Evolutionary conservation across 92 coral and sea anemone genomes (phyloP), one percentile per base, ranked within the genome.

Genomic region (Muricea muricata): DNA sequence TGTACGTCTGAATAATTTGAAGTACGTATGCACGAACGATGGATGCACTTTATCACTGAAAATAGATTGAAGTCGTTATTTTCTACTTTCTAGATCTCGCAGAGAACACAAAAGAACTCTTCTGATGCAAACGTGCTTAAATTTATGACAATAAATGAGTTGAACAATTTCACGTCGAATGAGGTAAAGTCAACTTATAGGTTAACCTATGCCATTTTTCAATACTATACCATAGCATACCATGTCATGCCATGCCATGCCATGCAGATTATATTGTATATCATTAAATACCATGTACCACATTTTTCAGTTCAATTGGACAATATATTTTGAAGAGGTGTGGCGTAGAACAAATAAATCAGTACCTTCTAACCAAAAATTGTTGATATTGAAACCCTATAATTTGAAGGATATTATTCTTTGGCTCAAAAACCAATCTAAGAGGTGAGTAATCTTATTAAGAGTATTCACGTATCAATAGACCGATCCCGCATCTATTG

Each of bases 281-380:
- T 6, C 60, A 9, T 1, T 52, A 0, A 2, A 3, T 25, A 0
- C 60, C 7, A 42, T 42, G 14, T n/a, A n/a, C 50, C 50, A 42
- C 14, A 42, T 11, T 3, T 72, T 72, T 15, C 55, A 72, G 78
- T 72, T 72, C 15, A 72, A 72, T 40, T 72, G 78, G 78, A 72
- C 78, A 25, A 20, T 24, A n/a, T 72, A 72, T 72, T 72, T 41
- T 26, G 33, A 41, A 15, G 78, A 72, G 45, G 5, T 72, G 29
- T 7, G 24, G 2, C 31, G 26, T 12, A 32, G 57, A 13, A 72
- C 78, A 42, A 45, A 45, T 20, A 72, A 5, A 72, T 72, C 78
- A n/a, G 15, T 72, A 41, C 1, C 20, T 10, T 7, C 78, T 4
- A 13, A 72, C 58, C 54, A 40, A 72, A 39, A 40, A 40, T 1